A percentile compares a stretch with the other conserved stretches of the same genome.
Evolutionary conservation across 1,140 invertebrate genomes (phyloP).

Genomic region (Metaphire vulgaris): DNA sequence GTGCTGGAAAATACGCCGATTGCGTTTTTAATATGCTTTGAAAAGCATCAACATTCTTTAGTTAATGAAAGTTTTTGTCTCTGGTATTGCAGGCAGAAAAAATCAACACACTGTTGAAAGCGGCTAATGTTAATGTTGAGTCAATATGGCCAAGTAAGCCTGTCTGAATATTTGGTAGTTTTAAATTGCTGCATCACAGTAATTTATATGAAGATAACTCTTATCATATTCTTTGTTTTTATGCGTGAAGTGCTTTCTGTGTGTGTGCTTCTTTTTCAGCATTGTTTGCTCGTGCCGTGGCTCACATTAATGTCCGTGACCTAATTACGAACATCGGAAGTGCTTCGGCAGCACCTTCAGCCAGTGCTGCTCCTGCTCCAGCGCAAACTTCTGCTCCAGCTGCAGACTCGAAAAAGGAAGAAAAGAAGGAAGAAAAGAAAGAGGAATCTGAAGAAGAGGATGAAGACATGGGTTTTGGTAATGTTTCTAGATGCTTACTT

Average conservation of each 20-base stretch:
- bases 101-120: constrained; percentile 92
- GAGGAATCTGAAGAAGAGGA: constrained; percentile 47
- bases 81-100: constrained; percentile 79
- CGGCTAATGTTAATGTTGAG: constrained; percentile 90
- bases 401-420: constrained; percentile 30
- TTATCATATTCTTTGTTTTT: no score
- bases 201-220: no score
- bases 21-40: no score
- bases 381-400: constrained; percentile 63
- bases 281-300: constrained; percentile 92
- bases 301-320: constrained; percentile 87
- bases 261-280: no score
- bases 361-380: constrained; percentile 62
- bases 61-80: no score
- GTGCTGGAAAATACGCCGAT: no score
- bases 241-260: no score
- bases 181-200: no score
- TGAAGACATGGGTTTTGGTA: constrained; percentile 85
- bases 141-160: constrained; percentile 92
- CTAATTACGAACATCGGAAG: constrained; percentile 90
- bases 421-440: constrained; percentile 79
- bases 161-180: no score
- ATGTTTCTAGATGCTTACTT: no score
- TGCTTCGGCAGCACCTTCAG: constrained; percentile 55
- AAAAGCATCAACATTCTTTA: no score